Percentiles rank a stretch among this genome's conserved stretches.
These are phyloP conservation scores for Siderastrea siderea DNA, from an alignment of 92 coral and sea anemone species.

Conservation along the genomic window DNA sequence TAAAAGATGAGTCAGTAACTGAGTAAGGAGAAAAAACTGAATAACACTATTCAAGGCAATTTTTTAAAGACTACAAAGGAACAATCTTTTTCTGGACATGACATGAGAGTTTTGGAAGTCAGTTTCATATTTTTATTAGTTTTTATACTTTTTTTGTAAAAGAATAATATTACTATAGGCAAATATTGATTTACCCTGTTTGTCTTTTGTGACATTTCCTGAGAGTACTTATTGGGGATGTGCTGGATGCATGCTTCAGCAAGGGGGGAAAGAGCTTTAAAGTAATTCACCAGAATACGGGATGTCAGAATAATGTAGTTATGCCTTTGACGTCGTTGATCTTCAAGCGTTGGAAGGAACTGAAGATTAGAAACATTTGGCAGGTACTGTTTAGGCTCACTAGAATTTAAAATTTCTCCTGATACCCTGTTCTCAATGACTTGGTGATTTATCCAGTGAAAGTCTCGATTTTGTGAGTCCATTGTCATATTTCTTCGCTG, in stretches of 20 bases:
- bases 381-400: background rate
- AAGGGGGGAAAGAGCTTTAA: slow-evolving; percentile 26
- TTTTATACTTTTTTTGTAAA: background rate
- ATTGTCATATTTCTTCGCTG: slow-evolving; percentile 61
- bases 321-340: slow-evolving; percentile 45
- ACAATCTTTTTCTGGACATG: background rate
- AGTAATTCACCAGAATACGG: slow-evolving; percentile 50
- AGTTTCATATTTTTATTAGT: background rate
- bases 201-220: background rate
- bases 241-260: slow-evolving; percentile 6
- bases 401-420: slow-evolving; percentile 22
- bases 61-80: background rate
- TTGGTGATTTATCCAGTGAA: slow-evolving; percentile 72
- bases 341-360: slow-evolving; percentile 47
- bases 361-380: slow-evolving; percentile 13
- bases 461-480: slow-evolving; percentile 51
- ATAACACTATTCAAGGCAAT: slow-evolving; percentile 4
- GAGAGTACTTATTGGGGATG: background rate
- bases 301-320: slow-evolving; percentile 61
- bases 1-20: background rate
- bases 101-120: slow-evolving; percentile 5
- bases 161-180: background rate
- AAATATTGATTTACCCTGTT: background rate
- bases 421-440: slow-evolving; percentile 59
- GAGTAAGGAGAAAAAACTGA: slow-evolving; percentile 25